Evolutionary conservation across 2,113 vertebrate genomes (phyloP).

Genomic region (Cranoglanis bouderius): DNA sequence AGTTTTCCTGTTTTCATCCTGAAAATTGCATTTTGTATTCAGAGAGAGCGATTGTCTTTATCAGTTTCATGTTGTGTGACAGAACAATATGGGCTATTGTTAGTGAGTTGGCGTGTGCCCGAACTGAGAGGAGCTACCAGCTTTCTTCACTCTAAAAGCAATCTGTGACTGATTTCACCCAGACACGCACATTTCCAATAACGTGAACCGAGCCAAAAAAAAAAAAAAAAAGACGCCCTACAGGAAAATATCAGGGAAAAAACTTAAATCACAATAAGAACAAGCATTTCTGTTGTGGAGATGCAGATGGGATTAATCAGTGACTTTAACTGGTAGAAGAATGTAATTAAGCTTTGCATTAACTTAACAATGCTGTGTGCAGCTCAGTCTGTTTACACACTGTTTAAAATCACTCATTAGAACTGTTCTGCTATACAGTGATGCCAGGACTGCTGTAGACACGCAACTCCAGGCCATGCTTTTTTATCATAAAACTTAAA

Average conservation of each 20-base stretch:
- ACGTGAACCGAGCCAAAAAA: not conserved
- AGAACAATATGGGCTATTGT: constrained; percentile 19
- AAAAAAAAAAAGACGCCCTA: not conserved
- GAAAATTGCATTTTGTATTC: not conserved
- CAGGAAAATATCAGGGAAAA: not conserved
- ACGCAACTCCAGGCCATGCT: not conserved
- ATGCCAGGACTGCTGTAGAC: not conserved
- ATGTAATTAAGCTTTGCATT: constrained; percentile 69
- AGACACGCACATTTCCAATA: constrained; percentile 23
- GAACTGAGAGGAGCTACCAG: constrained; percentile 12
- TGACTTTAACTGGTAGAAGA: constrained; percentile 64
- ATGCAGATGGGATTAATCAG: constrained; percentile 67
- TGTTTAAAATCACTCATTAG: not conserved
- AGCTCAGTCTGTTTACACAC: not conserved
- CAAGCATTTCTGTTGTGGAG: constrained; percentile 45
- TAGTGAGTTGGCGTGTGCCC: not conserved
- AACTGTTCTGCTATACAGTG: too few relatives aligned
- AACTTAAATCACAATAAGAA: not conserved
- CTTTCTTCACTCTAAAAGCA: not conserved
- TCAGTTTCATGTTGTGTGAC: not conserved
- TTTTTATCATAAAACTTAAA: not conserved
- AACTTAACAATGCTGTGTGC: constrained; percentile 58
- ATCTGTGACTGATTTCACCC: constrained; percentile 33
- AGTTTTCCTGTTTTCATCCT: not conserved
- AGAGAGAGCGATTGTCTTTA: not conserved